These are phyloP conservation scores for Listronotus oregonensis DNA, from an alignment of 1,140 invertebrate genomes.

Conservation along the genomic window DNA sequence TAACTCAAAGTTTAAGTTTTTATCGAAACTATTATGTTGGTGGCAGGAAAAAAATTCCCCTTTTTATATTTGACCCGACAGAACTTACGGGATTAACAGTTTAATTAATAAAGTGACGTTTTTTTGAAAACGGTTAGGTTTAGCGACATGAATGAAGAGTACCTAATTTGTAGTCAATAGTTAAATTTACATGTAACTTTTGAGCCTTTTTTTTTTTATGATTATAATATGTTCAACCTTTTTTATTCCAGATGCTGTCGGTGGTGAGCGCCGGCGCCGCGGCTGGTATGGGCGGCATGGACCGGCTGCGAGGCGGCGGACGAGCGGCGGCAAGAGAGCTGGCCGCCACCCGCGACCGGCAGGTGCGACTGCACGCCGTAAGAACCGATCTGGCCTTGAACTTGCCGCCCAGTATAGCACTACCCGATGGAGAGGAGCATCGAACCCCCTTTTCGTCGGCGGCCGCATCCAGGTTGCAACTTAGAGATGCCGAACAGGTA, in stretches of 20 bases:
- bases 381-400: constrained; percentile 67
- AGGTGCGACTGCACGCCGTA: constrained; percentile 63
- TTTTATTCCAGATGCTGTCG: constrained; percentile 66
- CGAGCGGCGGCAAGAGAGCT: constrained; percentile 54
- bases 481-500: constrained; percentile 68
- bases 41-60: no score
- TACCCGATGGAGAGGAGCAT: constrained; percentile 76
- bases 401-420: constrained; percentile 68
- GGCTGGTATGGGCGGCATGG: constrained; percentile 59
- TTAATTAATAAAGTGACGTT: no score
- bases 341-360: constrained; percentile 61
- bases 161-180: no score
- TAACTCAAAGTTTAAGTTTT: no score
- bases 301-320: constrained; percentile 57
- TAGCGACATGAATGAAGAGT: no score
- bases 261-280: constrained; percentile 65
- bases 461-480: constrained; percentile 61
- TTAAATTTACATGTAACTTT: no score
- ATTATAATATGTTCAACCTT: no score
- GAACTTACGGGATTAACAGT: no score
- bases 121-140: no score
- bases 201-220: no score
- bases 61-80: no score
- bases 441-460: constrained; percentile 49
- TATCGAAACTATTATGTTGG: no score